Evolutionary conservation across 2,888 invertebrate genomes (phyloP).

Genomic region (Harpagoxenus sublaevis): DNA sequence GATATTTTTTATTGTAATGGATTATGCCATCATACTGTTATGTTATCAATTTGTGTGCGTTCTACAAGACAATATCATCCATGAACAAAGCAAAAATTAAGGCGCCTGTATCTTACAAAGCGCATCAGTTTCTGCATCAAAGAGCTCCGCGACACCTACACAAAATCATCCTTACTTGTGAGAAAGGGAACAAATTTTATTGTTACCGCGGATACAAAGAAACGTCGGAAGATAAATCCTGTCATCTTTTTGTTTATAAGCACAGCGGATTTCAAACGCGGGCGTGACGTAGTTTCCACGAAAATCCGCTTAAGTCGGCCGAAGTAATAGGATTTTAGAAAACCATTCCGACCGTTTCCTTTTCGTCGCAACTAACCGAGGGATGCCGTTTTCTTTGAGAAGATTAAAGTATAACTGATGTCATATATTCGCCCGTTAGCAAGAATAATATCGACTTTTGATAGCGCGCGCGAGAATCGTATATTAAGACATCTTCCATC

Average conservation of each 20-base stretch:
- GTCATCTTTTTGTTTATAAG: constrained; percentile 65
- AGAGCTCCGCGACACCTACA: constrained; percentile 12
- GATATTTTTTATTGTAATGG: background rate
- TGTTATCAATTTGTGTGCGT: background rate
- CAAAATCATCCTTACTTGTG: constrained; percentile 20
- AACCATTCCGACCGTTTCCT: constrained; percentile 53
- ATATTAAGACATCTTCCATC: background rate
- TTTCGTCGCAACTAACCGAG: constrained; percentile 53
- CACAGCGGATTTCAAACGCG: constrained; percentile 59
- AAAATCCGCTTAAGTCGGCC: constrained; percentile 75
- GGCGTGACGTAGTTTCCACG: constrained; percentile 63
- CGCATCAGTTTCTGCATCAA: constrained; percentile 21
- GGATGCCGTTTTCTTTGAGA: constrained; percentile 34
- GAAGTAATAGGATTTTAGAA: constrained; percentile 76
- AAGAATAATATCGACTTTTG: constrained; percentile 35
- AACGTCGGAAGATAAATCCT: constrained; percentile 54
- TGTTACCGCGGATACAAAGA: constrained; percentile 42
- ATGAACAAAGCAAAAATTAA: constrained; percentile 21
- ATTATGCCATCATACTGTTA: background rate
- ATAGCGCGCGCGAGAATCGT: background rate
- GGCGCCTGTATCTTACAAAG: constrained; percentile 4
- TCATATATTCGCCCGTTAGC: constrained; percentile 30
- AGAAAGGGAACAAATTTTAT: constrained; percentile 43
- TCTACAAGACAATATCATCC: background rate
- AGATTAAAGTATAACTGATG: constrained; percentile 44